phyloP scores from a whole-genome alignment of 1,140 invertebrate genomes.

The Tetranychus cinnabarinus region DNA sequence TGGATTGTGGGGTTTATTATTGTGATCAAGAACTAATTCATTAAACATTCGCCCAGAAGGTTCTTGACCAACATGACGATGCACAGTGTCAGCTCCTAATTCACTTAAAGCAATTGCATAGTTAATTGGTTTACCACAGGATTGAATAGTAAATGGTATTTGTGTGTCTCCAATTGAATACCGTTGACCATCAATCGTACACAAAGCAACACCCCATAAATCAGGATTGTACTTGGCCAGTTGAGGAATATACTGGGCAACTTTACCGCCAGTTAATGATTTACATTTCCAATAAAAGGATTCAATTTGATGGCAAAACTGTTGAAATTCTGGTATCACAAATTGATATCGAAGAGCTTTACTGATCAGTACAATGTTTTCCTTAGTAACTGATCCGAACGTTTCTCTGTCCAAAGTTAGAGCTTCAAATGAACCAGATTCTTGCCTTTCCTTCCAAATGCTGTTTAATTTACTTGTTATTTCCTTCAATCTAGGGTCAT shows the following conservation, averaged over 20 bases:
- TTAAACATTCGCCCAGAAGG: constrained; percentile 90
- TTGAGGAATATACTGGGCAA: constrained; percentile 80
- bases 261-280: constrained; percentile 54
- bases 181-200: constrained; percentile 72
- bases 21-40: constrained; percentile 74
- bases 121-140: constrained; percentile 79
- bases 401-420: constrained; percentile 54
- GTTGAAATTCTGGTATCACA: constrained; percentile 76
- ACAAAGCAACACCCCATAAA: constrained; percentile 67
- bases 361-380: constrained; percentile 72
- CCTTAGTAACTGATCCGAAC: constrained; percentile 56
- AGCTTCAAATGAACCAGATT: constrained; percentile 46
- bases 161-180: constrained; percentile 77
- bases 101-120: constrained; percentile 85
- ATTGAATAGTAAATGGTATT: constrained; percentile 81
- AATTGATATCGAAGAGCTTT: constrained; percentile 77
- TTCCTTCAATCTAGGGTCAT: constrained; percentile 49
- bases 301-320: constrained; percentile 70
- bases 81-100: constrained; percentile 64
- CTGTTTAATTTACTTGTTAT: constrained; percentile 55
- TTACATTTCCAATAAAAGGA: constrained; percentile 81
- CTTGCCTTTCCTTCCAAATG: constrained; percentile 43
- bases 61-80: constrained; percentile 84
- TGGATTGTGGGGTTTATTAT: constrained; percentile 89
- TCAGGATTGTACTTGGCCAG: constrained; percentile 62